Evolutionary conservation across 2,113 vertebrate genomes (phyloP).

Genomic region (Prolemur simus): DNA sequence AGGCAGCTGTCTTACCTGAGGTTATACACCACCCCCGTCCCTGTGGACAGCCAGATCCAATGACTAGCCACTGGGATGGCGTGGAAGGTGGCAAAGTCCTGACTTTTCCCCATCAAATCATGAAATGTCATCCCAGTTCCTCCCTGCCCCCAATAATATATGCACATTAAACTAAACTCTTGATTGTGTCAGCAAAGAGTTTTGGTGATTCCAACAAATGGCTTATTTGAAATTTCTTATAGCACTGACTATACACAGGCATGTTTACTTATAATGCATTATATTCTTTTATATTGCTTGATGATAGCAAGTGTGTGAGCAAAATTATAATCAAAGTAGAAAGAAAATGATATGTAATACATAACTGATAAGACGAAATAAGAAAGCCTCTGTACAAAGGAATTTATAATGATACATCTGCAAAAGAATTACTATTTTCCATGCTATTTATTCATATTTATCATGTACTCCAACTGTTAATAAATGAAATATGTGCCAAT

Average conservation of each 20-base stretch:
- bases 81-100: background rate
- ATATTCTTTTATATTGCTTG: background rate
- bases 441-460: background rate
- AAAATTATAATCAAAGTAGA: background rate
- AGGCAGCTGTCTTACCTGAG: background rate
- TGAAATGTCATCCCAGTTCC: background rate
- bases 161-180: background rate
- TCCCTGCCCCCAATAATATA: background rate
- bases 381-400: background rate
- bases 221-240: background rate
- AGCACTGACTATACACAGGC: background rate
- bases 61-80: background rate
- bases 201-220: background rate
- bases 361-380: background rate
- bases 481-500: background rate
- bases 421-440: background rate
- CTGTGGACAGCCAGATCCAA: background rate
- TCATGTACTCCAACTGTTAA: background rate
- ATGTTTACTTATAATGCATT: background rate
- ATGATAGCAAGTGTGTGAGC: background rate
- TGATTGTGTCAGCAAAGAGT: background rate
- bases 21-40: background rate
- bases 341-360: background rate
- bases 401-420: background rate
- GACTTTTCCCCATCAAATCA: background rate